A percentile compares a stretch with the other conserved stretches of the same genome.
Conservation (phyloP, 2,888 invertebrate species). For the Aplocera efformata region DNA sequence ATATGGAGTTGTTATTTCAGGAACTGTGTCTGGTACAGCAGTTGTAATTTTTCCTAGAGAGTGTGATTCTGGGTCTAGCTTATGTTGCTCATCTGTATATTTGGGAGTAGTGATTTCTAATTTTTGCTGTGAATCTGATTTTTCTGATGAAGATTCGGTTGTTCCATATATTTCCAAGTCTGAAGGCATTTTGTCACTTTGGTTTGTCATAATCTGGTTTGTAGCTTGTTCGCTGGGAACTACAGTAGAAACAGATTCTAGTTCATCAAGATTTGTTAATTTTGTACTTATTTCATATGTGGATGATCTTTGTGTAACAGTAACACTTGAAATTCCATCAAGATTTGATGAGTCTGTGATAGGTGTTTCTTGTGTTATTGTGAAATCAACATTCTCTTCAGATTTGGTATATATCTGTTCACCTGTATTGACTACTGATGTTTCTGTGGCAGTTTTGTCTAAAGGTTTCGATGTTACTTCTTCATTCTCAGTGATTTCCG, state of each 20-base stretch:
- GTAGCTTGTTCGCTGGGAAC: constrained; percentile 3
- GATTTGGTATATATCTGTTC: constrained; percentile 5
- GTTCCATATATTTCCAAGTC: constrained; percentile 1
- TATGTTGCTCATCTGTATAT: constrained; percentile 7
- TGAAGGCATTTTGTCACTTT: constrained; percentile 1
- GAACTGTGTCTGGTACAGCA: constrained; percentile 8
- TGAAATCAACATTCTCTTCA: constrained; percentile 1
- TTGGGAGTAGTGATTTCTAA: constrained; percentile 5
- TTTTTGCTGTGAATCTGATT: not conserved
- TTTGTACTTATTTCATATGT: constrained; percentile 11
- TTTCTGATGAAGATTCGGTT: constrained; percentile 1
- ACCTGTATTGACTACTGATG: constrained; percentile 1
- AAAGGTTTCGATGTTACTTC: too few relatives aligned
- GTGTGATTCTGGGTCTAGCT: constrained; percentile 2
- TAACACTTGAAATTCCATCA: constrained; percentile 3
- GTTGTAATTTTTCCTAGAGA: constrained; percentile 7
- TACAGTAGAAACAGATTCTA: constrained; percentile 4
- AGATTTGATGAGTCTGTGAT: constrained; percentile 1
- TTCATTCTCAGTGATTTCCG: too few relatives aligned
- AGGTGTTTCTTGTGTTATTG: constrained; percentile 2
- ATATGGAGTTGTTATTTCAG: constrained; percentile 11
- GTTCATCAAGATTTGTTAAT: not conserved
- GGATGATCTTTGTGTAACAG: not conserved
- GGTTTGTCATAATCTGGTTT: not conserved
- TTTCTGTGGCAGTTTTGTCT: constrained; percentile 5